phyloP scores from a whole-genome alignment of 2,888 invertebrate species.

The Onchidella celtica region DNA sequence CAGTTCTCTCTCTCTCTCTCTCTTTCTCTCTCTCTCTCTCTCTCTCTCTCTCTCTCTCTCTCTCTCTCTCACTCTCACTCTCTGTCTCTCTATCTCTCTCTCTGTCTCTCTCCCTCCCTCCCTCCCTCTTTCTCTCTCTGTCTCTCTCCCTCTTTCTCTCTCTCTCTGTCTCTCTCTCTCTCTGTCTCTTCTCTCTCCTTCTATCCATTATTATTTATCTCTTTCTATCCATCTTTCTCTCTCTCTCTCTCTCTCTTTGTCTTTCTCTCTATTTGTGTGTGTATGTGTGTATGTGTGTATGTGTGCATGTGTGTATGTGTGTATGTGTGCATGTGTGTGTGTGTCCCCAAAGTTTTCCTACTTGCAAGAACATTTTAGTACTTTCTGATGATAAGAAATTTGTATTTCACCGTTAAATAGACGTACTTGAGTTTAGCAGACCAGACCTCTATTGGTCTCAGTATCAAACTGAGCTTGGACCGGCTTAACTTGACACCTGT shows the following conservation, averaged over 20 bases:
- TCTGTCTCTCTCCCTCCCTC: background rate
- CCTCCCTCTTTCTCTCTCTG: conserved; percentile 1
- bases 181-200: background rate
- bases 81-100: background rate
- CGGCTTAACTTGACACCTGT: too few relatives aligned
- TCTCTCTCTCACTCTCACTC: background rate
- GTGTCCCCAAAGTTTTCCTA: too few relatives aligned
- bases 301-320: too few relatives aligned
- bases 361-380: too few relatives aligned
- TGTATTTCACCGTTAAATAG: too few relatives aligned
- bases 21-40: background rate
- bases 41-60: conserved; percentile 8
- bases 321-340: too few relatives aligned
- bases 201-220: background rate
- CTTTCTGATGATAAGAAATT: too few relatives aligned
- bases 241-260: background rate
- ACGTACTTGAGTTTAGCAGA: too few relatives aligned
- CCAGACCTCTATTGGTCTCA: too few relatives aligned
- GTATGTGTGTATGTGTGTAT: too few relatives aligned
- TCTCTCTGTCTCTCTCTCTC: conserved; percentile 2
- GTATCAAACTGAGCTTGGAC: too few relatives aligned
- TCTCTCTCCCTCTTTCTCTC: conserved; percentile 18
- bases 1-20: background rate
- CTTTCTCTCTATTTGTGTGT: background rate
- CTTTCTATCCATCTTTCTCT: background rate